Base-by-base conservation (phyloP, 2,113 vertebrate species). In the Thamnaconus septentrionalis region DNA sequence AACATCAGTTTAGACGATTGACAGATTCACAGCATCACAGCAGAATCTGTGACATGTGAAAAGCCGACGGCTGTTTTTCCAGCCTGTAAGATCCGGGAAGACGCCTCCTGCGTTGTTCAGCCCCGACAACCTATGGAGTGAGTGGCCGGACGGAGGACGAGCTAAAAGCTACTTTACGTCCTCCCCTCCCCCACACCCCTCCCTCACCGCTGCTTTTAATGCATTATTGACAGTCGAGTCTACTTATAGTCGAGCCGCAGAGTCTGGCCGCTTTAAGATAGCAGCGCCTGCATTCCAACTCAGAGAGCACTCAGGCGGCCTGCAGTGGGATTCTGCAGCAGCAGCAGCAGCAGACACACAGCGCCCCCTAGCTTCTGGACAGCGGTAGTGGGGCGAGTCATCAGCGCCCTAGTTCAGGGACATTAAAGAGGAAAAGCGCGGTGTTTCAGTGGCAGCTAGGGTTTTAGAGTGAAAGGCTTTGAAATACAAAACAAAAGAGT, bases 221-320 rank as follows among this genome's bases (percentile, higher is more conserved):
- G 54, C 18, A 78, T 78, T 69, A 71, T 80, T 71, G 63, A 67
- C 52, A 61, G 53, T 12, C 7, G 1, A 41, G 44, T 72, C 60
- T 65, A 9, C 41, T 57, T 61, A n/a, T 5, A 12, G 8, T 40
- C 61, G 67, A 72, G 64, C 44, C 67, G 6, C n/a, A 60, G 9
- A 59, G 53, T 77, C 66, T 62, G 56, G 39, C 40, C 64, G 31
- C 53, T 56, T 65, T 57, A 51, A 51, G 42, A 56, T 63, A 46
- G 18, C 9, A 50, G n/a, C 31, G 31, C n/a, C n/a, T n/a, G n/a
- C 7, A 53, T 59, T 63, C 11, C 12, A 11, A 57, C 56, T 41
- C 0, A 39, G 8, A 56, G 31, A 64, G 41, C 43, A 44, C 42
- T 65, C 5, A 45, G 0, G 53, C 7, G 31, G 7, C 66, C 59